phyloP scores from a whole-genome alignment of 2,888 invertebrate genomes.

The Opisthograptis luteolata region DNA sequence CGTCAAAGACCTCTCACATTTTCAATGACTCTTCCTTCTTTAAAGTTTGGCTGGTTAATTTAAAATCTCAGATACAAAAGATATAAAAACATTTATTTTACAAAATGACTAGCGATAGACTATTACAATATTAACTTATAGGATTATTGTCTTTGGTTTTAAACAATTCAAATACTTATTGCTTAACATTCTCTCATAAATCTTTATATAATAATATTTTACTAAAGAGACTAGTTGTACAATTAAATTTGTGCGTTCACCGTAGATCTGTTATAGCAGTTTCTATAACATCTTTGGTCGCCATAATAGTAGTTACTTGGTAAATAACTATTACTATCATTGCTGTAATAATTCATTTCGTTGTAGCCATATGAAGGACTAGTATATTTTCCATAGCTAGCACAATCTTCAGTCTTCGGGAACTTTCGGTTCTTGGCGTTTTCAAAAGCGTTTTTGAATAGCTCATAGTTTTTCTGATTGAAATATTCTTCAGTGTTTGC shows the following conservation, averaged over 20 bases:
- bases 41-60: too few species aligned
- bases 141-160: slow-evolving; percentile 60
- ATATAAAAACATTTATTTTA: slow-evolving; percentile 50
- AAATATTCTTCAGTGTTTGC: slow-evolving; percentile 63
- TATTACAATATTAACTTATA: slow-evolving; percentile 54
- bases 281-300: slow-evolving; percentile 71
- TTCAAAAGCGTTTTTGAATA: slow-evolving; percentile 85
- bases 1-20: slow-evolving; percentile 31
- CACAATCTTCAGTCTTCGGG: slow-evolving; percentile 55
- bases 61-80: slow-evolving; percentile 43
- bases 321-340: slow-evolving; percentile 55
- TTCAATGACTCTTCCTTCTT: too few species aligned
- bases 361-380: slow-evolving; percentile 57
- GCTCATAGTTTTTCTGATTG: slow-evolving; percentile 81
- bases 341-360: slow-evolving; percentile 59
- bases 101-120: slow-evolving; percentile 71
- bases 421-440: slow-evolving; percentile 63
- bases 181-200: slow-evolving; percentile 16
- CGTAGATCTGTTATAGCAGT: slow-evolving; percentile 67
- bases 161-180: slow-evolving; percentile 27
- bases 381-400: slow-evolving; percentile 53
- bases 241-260: slow-evolving; percentile 73
- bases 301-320: slow-evolving; percentile 67
- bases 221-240: slow-evolving; percentile 40
- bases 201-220: slow-evolving; percentile 23